Evolutionary conservation across 1,140 invertebrate genomes (phyloP), one percentile per base, ranked within the genome.

Genomic region (Caenorhabditis inopinata): DNA sequence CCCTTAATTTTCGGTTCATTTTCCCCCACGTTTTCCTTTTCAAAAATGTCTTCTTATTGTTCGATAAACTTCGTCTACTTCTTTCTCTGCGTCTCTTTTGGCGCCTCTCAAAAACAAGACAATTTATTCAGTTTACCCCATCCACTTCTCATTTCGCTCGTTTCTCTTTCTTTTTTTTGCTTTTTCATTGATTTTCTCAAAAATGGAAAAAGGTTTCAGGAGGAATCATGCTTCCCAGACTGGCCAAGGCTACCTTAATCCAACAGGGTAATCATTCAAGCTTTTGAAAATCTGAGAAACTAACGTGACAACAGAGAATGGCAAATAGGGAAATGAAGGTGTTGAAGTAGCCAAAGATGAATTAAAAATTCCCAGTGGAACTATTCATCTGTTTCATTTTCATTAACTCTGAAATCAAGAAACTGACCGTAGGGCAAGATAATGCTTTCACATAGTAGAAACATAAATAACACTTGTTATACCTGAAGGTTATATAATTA

Each of bases 201-300:
- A 68, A 42, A 7, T 42, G 5, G 5, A 68, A 42, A 38, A 68
- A 9, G 18, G 0, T 68, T 68, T 68, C 58, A 68, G 58, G 12
- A 68, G 32, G 58, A 58, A 68, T 2, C n/a, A 68, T 68, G 58
- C 58, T 68, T 68, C 58, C 58, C 58, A 68, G 58, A 68, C 58
- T 68, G 58, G 58, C 58, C 12, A 68, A 68, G 9, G n/a, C 58
- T n/a, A 38, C 58, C 2, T 35, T 68, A 68, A 38, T 68, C n/a
- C 58, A 68, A 21, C 58, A 68, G 58, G 58, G 58, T 68, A 68
- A 42, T 18, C 38, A n/a, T n/a, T n/a, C n/a, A n/a, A n/a, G n/a
- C n/a, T n/a, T n/a, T n/a, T n/a, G n/a, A n/a, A n/a, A n/a, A n/a
- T n/a, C n/a, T n/a, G n/a, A n/a, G n/a, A n/a, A n/a, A n/a, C n/a